Base-by-base conservation (phyloP, 2,888 invertebrate genomes). In the Philereme transversata region DNA sequence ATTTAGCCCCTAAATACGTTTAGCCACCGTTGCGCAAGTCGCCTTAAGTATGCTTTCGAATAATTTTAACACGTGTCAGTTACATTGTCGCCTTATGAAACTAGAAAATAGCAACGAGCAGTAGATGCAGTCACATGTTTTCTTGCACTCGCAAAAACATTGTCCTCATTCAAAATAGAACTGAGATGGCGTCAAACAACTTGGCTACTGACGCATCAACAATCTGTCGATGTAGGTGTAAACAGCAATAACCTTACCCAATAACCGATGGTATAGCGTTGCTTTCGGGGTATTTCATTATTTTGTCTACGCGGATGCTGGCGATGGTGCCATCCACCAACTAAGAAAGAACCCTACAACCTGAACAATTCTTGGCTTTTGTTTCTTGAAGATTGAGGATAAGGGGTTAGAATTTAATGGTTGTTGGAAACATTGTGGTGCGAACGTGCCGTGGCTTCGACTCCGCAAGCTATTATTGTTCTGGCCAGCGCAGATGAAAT, bases 241-340 rank as follows among this genome's bases (percentile, higher is more conserved):
- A 91, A 90, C 86, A 90, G 76, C 79, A 85, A 89, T 89, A 91
- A 91, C 91, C 91, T 91, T 87, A 90, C 91, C 89, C 91, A 91
- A 90, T 90, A 91, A 89, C 86, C 75, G 78, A 75, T 82, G 82
- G 76, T 82, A 86, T 87, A 90, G 86, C 84, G 81, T 91, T 88
- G 90, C 91, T 88, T 91, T 91, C 91, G 87, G 84, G 78, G 90
- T 91, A 90, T 87, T 90, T 84, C 86, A 82, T 86, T 92, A 91
- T 92, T 92, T 91, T 92, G 91, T 91, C 91, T 91, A 90, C 91
- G 86, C 84, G 89, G 89, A 90, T 89, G 87, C 86, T 84, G 88
- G 84, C 83, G 88, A 88, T 87, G 87, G 84, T 85, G 77, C 77
- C 75, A 76, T 70, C 72, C 71, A 73, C 89, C 87, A 86, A 70